A percentile compares a stretch with the other conserved stretches of the same genome.
Evolutionary conservation across 2,113 vertebrate species (phyloP).

Genomic region (Cryptomyrus ogoouensis): DNA sequence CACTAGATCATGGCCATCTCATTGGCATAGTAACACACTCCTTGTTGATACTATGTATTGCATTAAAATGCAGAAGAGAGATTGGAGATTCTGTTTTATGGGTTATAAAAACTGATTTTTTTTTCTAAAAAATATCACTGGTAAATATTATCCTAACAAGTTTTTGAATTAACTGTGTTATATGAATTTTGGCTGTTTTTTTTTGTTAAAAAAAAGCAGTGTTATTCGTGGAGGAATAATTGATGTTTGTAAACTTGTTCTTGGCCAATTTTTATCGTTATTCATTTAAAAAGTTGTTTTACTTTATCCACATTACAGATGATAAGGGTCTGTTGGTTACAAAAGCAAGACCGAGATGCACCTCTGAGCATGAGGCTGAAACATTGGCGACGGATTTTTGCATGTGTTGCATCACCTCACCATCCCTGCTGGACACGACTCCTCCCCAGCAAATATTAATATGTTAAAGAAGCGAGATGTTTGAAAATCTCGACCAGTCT

Average conservation of each 20-base stretch:
- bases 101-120: not conserved
- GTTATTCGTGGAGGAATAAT: not conserved
- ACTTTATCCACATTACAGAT: not conserved
- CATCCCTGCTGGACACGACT: slow-evolving; percentile 30
- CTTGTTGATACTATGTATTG: not conserved
- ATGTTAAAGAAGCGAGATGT: slow-evolving; percentile 38
- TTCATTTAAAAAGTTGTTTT: not conserved
- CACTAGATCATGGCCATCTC: not conserved
- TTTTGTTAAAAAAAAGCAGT: not conserved
- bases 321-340: not conserved
- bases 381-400: not conserved
- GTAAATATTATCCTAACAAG: not conserved
- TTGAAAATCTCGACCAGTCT: slow-evolving; percentile 48
- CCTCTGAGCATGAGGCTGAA: not conserved
- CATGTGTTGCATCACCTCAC: not conserved
- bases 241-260: not conserved
- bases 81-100: slow-evolving; percentile 26
- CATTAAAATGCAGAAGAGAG: slow-evolving; percentile 9
- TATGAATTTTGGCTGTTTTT: not conserved
- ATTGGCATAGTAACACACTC: not conserved
- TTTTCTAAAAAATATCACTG: not conserved
- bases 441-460: slow-evolving; percentile 25
- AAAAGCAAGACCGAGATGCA: not conserved
- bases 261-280: slow-evolving; percentile 37
- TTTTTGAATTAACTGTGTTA: not conserved